These are phyloP conservation scores for Limnephilus rhombicus DNA, from an alignment of 2,888 invertebrate species.

Conservation along the genomic window DNA sequence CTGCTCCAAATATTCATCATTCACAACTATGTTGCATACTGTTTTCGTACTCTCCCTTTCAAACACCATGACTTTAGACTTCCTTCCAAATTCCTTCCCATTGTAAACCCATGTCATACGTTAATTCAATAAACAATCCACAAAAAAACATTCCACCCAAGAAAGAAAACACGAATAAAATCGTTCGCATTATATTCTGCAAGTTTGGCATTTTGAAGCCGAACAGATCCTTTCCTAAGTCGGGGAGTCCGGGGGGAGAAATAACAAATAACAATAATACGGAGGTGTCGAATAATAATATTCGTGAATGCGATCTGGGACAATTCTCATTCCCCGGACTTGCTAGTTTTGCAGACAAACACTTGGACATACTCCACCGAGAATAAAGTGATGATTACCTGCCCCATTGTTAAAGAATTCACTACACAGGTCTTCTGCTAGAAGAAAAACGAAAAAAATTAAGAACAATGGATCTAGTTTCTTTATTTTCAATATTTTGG, in stretches of 20 bases:
- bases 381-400: neutral
- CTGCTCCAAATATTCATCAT: too few relatives aligned
- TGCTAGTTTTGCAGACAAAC: neutral
- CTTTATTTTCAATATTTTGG: too few relatives aligned
- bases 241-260: neutral
- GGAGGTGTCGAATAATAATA: constrained; percentile 1
- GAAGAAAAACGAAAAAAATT: neutral
- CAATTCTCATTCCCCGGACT: neutral
- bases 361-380: neutral
- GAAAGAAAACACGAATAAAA: neutral
- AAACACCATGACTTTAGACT: too few relatives aligned
- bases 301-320: neutral
- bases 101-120: neutral
- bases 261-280: neutral
- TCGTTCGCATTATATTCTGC: neutral
- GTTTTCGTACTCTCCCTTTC: too few relatives aligned
- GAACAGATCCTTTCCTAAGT: neutral
- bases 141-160: neutral
- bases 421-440: neutral
- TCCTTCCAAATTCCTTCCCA: neutral
- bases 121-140: neutral
- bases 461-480: too few relatives aligned
- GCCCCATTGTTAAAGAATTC: neutral
- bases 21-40: too few relatives aligned
- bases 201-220: neutral